These are phyloP conservation scores for Andrena dorsata DNA, from an alignment of 2,888 invertebrate species.

Conservation along the genomic window DNA sequence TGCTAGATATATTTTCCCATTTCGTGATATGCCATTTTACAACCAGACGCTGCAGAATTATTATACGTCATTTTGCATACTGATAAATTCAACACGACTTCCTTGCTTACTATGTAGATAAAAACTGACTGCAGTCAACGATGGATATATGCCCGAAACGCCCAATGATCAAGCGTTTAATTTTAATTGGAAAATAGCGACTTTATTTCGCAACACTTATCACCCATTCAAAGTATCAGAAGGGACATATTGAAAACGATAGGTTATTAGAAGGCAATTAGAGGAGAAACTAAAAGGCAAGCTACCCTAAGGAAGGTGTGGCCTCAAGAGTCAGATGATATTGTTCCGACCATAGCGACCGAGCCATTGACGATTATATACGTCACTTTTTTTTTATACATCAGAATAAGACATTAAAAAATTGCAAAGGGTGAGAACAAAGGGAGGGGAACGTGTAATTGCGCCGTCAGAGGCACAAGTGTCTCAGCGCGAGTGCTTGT, in stretches of 20 bases:
- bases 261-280: too few relatives aligned
- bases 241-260: too few relatives aligned
- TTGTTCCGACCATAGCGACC: neutral
- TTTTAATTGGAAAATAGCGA: too few relatives aligned
- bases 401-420: neutral
- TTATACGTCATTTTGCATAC: neutral
- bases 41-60: neutral
- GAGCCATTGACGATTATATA: neutral
- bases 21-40: neutral
- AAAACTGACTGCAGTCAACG: too few relatives aligned
- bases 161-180: too few relatives aligned
- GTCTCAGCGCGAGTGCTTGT: neutral
- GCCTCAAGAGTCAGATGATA: neutral
- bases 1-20: neutral
- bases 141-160: too few relatives aligned
- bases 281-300: too few relatives aligned
- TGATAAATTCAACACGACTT: neutral
- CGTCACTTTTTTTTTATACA: neutral
- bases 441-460: neutral
- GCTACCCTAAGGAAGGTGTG: too few relatives aligned
- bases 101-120: neutral
- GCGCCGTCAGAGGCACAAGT: neutral
- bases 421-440: neutral
- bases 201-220: too few relatives aligned
- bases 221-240: too few relatives aligned